Conservation (phyloP, 1,140 invertebrate species). For the Tyrophagus putrescentiae region DNA sequence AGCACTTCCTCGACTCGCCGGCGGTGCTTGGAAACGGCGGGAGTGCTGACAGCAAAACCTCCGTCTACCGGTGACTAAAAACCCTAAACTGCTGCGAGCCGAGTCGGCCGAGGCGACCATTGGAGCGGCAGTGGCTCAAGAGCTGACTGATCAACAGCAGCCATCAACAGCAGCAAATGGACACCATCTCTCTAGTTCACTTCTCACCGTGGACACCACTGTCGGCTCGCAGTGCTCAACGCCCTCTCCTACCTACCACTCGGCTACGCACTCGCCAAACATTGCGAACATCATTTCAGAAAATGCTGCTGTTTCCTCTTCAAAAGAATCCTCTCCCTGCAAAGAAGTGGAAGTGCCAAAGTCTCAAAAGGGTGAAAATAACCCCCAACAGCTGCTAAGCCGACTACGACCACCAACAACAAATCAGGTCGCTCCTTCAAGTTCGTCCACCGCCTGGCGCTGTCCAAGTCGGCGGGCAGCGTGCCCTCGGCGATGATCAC, state of each 20-base stretch:
- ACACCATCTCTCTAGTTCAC: too few species aligned
- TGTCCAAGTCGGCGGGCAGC: neutral
- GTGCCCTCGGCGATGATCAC: neutral
- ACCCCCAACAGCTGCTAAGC: neutral
- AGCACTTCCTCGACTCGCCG: conserved; percentile 1
- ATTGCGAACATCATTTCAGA: neutral
- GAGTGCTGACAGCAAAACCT: neutral
- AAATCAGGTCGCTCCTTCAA: neutral
- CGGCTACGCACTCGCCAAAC: neutral
- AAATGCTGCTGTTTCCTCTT: too few species aligned
- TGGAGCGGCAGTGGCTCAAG: neutral
- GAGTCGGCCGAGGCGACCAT: conserved; percentile 3
- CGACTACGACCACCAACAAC: conserved; percentile 1
- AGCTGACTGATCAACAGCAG: too few species aligned
- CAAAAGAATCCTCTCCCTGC: too few species aligned
- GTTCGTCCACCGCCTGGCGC: neutral
- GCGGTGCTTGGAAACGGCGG: neutral
- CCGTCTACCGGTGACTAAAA: neutral
- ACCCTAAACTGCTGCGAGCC: neutral
- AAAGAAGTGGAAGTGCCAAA: neutral
- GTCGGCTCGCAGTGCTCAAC: neutral
- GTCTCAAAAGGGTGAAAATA: neutral
- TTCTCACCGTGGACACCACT: neutral
- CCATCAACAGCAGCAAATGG: too few species aligned
- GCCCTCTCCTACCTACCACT: conserved; percentile 1